Conservation (phyloP, 1,140 invertebrate genomes). For the Drosophila nannoptera region DNA sequence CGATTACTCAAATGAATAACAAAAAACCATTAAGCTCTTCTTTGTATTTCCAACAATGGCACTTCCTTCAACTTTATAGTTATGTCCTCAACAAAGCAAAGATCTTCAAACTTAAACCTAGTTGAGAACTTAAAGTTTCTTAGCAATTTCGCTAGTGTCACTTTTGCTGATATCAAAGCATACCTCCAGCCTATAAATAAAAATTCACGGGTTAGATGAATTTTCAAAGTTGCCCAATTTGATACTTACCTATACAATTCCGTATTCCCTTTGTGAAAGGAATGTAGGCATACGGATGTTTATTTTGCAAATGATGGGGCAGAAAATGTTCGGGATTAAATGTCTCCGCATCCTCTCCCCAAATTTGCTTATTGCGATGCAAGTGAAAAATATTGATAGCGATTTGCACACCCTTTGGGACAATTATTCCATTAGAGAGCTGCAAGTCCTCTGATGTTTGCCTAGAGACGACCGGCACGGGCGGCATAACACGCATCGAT, state of each 20-base stretch:
- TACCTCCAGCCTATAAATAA: constrained; percentile 66
- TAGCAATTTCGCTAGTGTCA: constrained; percentile 64
- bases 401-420: constrained; percentile 61
- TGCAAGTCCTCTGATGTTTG: constrained; percentile 56
- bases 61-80: constrained; percentile 62
- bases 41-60: constrained; percentile 50
- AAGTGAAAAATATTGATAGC: constrained; percentile 61
- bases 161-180: constrained; percentile 65
- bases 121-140: constrained; percentile 66
- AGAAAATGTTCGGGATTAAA: constrained; percentile 78
- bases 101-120: constrained; percentile 62
- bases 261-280: constrained; percentile 74
- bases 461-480: constrained; percentile 67
- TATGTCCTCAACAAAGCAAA: constrained; percentile 72
- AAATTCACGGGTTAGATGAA: not conserved
- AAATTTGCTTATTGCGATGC: constrained; percentile 65
- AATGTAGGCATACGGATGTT: constrained; percentile 69
- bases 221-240: not conserved
- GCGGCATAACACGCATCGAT: constrained; percentile 80
- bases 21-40: constrained; percentile 16
- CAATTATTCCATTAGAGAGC: constrained; percentile 53
- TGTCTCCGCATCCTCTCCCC: constrained; percentile 63
- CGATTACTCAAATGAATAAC: not conserved
- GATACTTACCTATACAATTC: constrained; percentile 71
- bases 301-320: constrained; percentile 52